Evolutionary conservation across 2,113 vertebrate genomes (phyloP).

Genomic region (Pycnonotus jocosus): DNA sequence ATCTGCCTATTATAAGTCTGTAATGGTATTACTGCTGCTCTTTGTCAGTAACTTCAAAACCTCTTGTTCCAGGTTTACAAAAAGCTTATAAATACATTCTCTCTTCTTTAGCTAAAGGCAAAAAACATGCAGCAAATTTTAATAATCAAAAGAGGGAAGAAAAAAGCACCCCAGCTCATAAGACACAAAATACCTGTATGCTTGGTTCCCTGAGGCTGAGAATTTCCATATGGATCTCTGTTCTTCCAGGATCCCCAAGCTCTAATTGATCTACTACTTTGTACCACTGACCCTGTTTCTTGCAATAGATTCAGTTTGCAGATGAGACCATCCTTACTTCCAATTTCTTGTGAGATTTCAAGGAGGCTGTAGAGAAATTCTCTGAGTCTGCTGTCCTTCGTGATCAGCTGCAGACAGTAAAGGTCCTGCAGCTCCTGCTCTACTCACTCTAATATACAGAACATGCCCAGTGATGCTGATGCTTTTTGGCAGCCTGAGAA

Average conservation of each 20-base stretch:
- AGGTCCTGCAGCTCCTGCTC: slow-evolving; percentile 69
- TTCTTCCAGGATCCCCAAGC: not conserved
- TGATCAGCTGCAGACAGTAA: slow-evolving; percentile 30
- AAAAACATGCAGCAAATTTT: not conserved
- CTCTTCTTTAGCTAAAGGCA: not conserved
- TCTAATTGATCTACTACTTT: not conserved
- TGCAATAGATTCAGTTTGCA: not conserved
- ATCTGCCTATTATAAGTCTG: not conserved
- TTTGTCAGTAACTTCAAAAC: not conserved
- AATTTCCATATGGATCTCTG: not conserved
- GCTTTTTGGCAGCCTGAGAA: slow-evolving; percentile 58
- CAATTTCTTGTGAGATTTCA: not conserved
- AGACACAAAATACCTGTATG: slow-evolving; percentile 58
- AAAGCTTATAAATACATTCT: not conserved
- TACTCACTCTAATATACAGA: slow-evolving; percentile 17
- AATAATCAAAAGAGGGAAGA: not conserved
- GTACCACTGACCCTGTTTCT: not conserved
- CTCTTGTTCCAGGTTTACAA: not conserved
- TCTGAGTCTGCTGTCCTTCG: slow-evolving; percentile 47
- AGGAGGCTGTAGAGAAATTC: not conserved
- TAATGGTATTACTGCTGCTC: not conserved
- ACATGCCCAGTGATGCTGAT: slow-evolving; percentile 61
- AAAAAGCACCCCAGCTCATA: not conserved
- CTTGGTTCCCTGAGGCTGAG: not conserved
- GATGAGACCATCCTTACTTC: not conserved